A percentile compares a stretch with the other conserved stretches of the same genome.
Evolutionary conservation across 2,113 vertebrate species (phyloP).

Genomic region (Pholis gunnellus): DNA sequence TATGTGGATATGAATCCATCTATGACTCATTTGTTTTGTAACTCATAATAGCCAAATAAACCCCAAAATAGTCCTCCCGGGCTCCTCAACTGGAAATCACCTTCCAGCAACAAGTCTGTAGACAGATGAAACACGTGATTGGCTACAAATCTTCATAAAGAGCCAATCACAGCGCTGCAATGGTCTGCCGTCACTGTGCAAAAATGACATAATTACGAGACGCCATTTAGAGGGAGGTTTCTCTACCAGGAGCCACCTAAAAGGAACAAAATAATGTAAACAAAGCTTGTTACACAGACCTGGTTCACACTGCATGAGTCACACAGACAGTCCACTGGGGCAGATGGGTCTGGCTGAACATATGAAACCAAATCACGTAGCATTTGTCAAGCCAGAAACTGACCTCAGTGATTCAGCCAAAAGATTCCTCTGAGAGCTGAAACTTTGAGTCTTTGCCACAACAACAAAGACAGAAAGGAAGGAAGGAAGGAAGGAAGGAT

Average conservation of each 20-base stretch:
- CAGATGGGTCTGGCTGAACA: not conserved
- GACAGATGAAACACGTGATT: slow-evolving; percentile 38
- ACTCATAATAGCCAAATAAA: slow-evolving; percentile 35
- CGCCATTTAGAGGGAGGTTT: not conserved
- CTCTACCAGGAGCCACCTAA: not conserved
- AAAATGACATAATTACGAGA: slow-evolving; percentile 44
- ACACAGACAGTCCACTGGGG: slow-evolving; percentile 15
- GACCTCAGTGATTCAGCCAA: slow-evolving; percentile 28
- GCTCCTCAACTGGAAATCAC: slow-evolving; percentile 22
- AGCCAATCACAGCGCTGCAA: slow-evolving; percentile 46
- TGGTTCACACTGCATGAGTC: slow-evolving; percentile 48
- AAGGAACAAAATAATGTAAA: slow-evolving; percentile 10
- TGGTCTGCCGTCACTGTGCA: slow-evolving; percentile 12
- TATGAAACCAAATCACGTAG: slow-evolving; percentile 41
- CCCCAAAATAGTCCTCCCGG: slow-evolving; percentile 7
- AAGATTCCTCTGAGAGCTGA: not conserved
- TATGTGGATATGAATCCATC: slow-evolving; percentile 28
- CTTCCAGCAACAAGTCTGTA: slow-evolving; percentile 73
- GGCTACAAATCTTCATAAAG: slow-evolving; percentile 21
- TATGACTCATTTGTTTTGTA: slow-evolving; percentile 65
- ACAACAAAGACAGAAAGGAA: slow-evolving; percentile 13
- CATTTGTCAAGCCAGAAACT: slow-evolving; percentile 26
- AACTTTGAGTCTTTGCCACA: not conserved
- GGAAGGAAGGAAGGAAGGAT: slow-evolving; percentile 9
- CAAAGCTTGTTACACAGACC: not conserved